A percentile compares a stretch with the other conserved stretches of the same genome.
phyloP scores from a whole-genome alignment of 2,797 vertebrate species.

The Leptoclinus maculatus region DNA sequence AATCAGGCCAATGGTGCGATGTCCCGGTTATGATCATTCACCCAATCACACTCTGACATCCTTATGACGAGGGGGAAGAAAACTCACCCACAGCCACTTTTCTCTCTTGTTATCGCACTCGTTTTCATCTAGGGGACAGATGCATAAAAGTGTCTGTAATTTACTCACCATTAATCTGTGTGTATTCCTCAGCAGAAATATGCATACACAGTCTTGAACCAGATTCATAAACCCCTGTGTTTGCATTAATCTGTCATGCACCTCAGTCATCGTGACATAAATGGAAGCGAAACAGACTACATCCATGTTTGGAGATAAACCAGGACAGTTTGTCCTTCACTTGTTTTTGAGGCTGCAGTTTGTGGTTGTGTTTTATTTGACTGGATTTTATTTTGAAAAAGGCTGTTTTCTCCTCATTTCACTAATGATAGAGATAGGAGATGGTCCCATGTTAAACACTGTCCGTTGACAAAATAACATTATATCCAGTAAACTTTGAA shows the following conservation, averaged over 20 bases:
- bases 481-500: neutral
- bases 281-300: neutral
- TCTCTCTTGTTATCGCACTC: neutral
- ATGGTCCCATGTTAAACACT: neutral
- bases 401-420: neutral
- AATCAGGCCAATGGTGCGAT: conserved; percentile 51
- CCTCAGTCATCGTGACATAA: neutral
- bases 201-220: conserved; percentile 2
- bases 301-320: neutral
- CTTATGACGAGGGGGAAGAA: conserved; percentile 2
- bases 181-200: conserved; percentile 1
- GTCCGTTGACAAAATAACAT: neutral
- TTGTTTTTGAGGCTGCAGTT: neutral
- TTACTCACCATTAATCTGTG: conserved; percentile 3
- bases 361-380: neutral
- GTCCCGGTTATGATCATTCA: conserved; percentile 41
- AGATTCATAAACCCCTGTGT: conserved; percentile 4
- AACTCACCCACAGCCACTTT: neutral
- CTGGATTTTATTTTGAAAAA: no score
- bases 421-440: no score
- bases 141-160: conserved; percentile 2
- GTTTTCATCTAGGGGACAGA: conserved; percentile 19
- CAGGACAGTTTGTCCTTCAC: conserved; percentile 2
- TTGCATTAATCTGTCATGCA: conserved; percentile 25
- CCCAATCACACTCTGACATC: conserved; percentile 44